Evolutionary conservation across 2,888 invertebrate genomes (phyloP), one percentile per base, ranked within the genome.

Genomic region (Drosophila subquinaria): DNA sequence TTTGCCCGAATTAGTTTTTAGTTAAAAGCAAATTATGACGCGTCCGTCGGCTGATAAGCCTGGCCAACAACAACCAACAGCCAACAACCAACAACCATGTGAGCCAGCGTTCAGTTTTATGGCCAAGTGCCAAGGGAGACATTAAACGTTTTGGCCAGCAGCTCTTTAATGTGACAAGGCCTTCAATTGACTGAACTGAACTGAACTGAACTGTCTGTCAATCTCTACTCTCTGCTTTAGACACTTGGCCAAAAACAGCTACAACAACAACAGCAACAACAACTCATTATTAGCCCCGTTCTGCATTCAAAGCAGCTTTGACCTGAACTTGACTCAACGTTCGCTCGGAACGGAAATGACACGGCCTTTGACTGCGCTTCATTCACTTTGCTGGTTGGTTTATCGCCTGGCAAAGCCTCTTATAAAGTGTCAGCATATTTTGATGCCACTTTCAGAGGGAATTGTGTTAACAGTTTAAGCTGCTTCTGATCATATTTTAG

Each of bases 21-120:
- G 88, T 87, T 87, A 74, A 89, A 87, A 81, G 88, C 89, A 86
- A 88, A 84, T 83, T 88, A 88, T 86, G 89, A 61, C 81, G 75
- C 78, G 55, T 53, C 38, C 78, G 55, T 57, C 38, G 47, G 13
- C 42, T 81, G 75, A 76, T 76, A 73, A 73, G 62, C 76, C 45
- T 20, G 30, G 43, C 69, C 52, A 47, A 60, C 52, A 47, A 60
- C 48, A 53, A 13, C 62, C 61, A 51, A 60, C 50, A 53, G 11
- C 63, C 61, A 51, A 4, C 23, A 23, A 35, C 69, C 52, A 47
- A 60, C 50, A 57, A 13, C 63, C 63, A 51, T 53, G 53, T 60
- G 70, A 48, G 27, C 43, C 43, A 20, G 20, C 17, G 2, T 36
- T 4, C 36, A n/a, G 52, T 15, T 61, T 76, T 47, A 73, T 50